phyloP scores from a whole-genome alignment of 2,888 invertebrate species.

The Apocheima hispidaria region DNA sequence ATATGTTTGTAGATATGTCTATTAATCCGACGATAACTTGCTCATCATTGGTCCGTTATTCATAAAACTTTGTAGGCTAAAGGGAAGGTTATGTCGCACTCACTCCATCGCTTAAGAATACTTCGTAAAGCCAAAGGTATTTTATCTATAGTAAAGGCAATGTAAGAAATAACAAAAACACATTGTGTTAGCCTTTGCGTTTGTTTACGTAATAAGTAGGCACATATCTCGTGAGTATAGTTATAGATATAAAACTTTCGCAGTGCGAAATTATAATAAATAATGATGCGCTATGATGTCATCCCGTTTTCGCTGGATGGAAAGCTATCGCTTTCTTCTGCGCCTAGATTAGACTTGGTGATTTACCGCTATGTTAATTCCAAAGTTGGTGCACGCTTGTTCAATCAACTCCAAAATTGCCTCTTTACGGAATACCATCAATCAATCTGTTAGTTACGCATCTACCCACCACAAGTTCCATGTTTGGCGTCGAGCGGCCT shows the following conservation, averaged over 20 bases:
- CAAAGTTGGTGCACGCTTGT: constrained; percentile 21
- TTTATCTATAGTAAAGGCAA: background rate
- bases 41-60: too few species aligned
- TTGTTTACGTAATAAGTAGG: too few species aligned
- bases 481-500: constrained; percentile 46
- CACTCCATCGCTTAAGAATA: too few species aligned
- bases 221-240: background rate
- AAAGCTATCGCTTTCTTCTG: constrained; percentile 19
- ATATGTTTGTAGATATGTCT: too few species aligned
- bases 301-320: constrained; percentile 4
- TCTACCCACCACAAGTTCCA: constrained; percentile 38
- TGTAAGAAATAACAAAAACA: background rate
- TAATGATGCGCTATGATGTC: constrained; percentile 1
- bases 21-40: too few species aligned
- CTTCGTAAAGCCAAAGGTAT: too few species aligned
- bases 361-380: constrained; percentile 23
- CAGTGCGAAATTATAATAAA: background rate
- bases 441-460: constrained; percentile 40
- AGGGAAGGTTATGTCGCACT: too few species aligned
- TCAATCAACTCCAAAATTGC: constrained; percentile 24
- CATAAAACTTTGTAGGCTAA: too few species aligned
- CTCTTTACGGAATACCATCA: constrained; percentile 39
- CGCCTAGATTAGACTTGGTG: constrained; percentile 5
- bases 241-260: too few species aligned
- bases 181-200: too few species aligned